Base-by-base conservation (phyloP, 2,888 invertebrate species). In the Diloba caeruleocephala region DNA sequence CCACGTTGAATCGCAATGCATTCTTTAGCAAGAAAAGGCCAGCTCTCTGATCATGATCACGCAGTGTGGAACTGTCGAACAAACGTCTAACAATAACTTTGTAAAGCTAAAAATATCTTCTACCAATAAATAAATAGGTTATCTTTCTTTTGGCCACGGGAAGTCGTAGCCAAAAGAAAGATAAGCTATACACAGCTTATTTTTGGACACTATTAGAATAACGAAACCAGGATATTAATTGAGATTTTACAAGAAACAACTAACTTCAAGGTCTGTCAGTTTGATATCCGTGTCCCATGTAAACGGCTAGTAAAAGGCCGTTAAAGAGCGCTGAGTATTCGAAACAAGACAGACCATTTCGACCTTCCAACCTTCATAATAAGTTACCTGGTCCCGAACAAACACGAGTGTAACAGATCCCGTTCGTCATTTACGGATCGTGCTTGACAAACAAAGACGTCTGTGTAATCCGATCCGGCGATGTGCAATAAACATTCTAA, bases 401-500 rank as follows among this genome's bases (percentile, higher is more conserved):
- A 82, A 78, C 71, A 78, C 29, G 55, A 53, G 54, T 58, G 71
- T 62, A 60, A 61, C 43, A 57, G 53, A 69, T 60, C 64, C 68
- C 58, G 69, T 78, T 74, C 59, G 29, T 65, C 67, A 62, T 63
- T 49, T 62, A 56, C 66, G 46, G 65, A 59, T 49, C 56, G 43
- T 58, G 64, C 43, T 69, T 63, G 52, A 71, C 65, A 78, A 80
- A 87, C 85, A 87, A 80, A 81, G 76, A 76, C 72, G 56, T 58
- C 46, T 55, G 53, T 79, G 80, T 76, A 78, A 81, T 76, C 62
- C 71, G 60, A 77, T 78, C 67, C 64, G 62, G 70, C 69, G 69
- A 80, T 81, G 79, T 78, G 73, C 72, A 79, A 87, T 86, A 84
- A 82, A 79, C 79, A 80, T 78, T 78, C 79, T 80, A 71, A 78